Base-by-base conservation (phyloP, 2,113 vertebrate genomes). In the Mastomys natalensis region DNA sequence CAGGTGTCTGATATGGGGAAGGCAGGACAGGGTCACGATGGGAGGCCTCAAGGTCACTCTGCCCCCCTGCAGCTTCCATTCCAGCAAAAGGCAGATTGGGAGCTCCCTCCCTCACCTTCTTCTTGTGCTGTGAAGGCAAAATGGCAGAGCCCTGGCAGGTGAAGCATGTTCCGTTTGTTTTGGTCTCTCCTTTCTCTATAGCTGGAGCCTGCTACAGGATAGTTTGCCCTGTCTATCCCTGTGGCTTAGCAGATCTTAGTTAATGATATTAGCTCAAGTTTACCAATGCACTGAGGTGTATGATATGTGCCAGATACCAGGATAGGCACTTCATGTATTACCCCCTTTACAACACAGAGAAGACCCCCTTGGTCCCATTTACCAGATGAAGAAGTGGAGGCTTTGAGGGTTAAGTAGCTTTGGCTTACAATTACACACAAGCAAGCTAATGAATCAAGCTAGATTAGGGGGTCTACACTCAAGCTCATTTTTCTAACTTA, bases 131-230 rank as follows among this genome's bases (percentile, higher is more conserved):
- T 13, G 16, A 31, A 68, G 66, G 91, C 4, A 55, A 31, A 60
- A 3, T 76, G 43, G 26, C 34, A 37, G 21, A n/a, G 70, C 17
- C 3, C 22, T 26, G 58, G 68, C 60, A 17, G 43, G 40, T 6
- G 1, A 12, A 2, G 80, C 11, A 22, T 0, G 13, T 31, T 70
- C 70, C 17, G 40, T 7, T 19, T 45, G 5, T 0, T 2, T 37
- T 26, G 1, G 48, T 37, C 21, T 90, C 58, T 51, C 62, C 51
- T 78, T 51, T 76, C 66, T 60, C 68, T 80, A 24, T 5, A 76
- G 51, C 72, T 37, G 11, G 58, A 40, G 15, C 45, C 40, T 53
- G 10, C 43, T 53, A 24, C 17, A 11, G 16, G 29, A 26, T 1
- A 16, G 66, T 17, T 84, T 37, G 26, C 22, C 7, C 4, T 5